These are phyloP conservation scores for Epizoanthus rinbou DNA, from an alignment of 92 coral and sea anemone genomes.

Conservation along the genomic window DNA sequence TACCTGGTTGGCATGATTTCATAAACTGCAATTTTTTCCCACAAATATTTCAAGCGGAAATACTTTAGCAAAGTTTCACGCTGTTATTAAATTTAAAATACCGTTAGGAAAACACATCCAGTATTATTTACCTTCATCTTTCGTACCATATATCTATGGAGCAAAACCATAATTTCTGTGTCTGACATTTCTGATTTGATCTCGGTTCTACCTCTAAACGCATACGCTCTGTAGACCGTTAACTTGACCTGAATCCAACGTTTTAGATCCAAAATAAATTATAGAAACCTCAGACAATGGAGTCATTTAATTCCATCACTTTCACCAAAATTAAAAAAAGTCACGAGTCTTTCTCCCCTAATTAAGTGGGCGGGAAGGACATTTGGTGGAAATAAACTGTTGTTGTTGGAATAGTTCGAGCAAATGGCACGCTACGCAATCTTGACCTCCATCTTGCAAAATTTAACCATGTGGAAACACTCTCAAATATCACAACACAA, in stretches of 20 bases:
- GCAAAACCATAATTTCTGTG: not conserved
- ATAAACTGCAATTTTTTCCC: not conserved
- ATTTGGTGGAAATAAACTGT: too few species aligned
- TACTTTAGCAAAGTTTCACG: not conserved
- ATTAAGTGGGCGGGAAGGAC: not conserved
- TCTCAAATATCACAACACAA: too few species aligned
- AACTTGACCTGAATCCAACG: not conserved
- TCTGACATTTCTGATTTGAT: constrained; percentile 12
- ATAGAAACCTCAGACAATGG: constrained; percentile 24
- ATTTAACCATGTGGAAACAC: too few species aligned
- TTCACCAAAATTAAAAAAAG: not conserved
- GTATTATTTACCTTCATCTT: constrained; percentile 16
- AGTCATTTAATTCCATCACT: not conserved
- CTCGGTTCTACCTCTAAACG: not conserved
- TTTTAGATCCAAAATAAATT: not conserved
- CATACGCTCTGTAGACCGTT: not conserved
- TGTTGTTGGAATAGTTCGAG: not conserved
- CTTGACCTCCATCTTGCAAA: not conserved
- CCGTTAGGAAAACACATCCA: constrained; percentile 21
- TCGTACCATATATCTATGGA: constrained; percentile 11
- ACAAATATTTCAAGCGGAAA: not conserved
- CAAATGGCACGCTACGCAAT: not conserved
- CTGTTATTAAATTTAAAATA: not conserved
- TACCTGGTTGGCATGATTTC: not conserved
- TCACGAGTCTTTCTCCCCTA: not conserved